phyloP scores from a whole-genome alignment of 2,797 vertebrate genomes.

The Sebastes trivittatus region DNA sequence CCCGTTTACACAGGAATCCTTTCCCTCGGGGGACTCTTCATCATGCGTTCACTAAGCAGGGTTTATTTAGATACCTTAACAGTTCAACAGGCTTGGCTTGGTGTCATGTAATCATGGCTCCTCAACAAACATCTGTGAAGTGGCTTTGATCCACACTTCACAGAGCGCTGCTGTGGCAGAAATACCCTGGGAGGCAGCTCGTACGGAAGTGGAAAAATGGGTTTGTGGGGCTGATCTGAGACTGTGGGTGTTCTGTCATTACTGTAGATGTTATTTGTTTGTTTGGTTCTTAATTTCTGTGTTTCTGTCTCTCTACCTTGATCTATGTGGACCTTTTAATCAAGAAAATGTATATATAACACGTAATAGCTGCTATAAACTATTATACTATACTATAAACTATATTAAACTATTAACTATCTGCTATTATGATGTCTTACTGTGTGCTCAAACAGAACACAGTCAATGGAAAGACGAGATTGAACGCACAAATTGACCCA shows the following conservation, averaged over 20 bases:
- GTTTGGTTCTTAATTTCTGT: not conserved
- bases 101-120: conserved; percentile 38
- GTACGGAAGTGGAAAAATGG: not conserved
- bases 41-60: conserved; percentile 1
- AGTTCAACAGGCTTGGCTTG: conserved; percentile 31
- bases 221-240: not conserved
- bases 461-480: not conserved
- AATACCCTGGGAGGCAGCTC: conserved; percentile 8
- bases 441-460: not conserved
- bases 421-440: not conserved
- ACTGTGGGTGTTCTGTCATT: not conserved
- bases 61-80: conserved; percentile 41
- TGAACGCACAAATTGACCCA: not conserved
- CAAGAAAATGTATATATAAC: not conserved
- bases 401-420: too few relatives aligned
- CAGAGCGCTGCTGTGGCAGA: not conserved
- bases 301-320: not conserved
- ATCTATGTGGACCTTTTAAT: not conserved
- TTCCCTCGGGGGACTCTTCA: not conserved
- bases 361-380: not conserved
- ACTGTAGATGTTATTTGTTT: not conserved
- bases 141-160: conserved; percentile 54
- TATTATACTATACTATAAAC: too few relatives aligned
- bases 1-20: not conserved
- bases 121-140: conserved; percentile 44